Evolutionary conservation across 2,797 vertebrate species (phyloP).

Genomic region (Takifugu ocellatus): DNA sequence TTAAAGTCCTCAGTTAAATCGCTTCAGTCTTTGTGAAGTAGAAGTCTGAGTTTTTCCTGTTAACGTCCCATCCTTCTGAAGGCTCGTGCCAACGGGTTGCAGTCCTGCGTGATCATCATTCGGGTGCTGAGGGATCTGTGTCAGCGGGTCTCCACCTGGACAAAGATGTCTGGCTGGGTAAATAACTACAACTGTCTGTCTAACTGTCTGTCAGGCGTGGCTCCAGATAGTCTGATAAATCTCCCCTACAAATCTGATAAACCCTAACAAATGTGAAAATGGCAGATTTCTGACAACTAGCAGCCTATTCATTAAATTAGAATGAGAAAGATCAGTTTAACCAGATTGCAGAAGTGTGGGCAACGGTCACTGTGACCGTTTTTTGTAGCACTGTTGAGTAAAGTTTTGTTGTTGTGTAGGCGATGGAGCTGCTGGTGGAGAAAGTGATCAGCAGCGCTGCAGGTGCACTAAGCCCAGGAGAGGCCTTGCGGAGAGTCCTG

Average conservation of each 20-base stretch:
- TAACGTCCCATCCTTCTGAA: constrained; percentile 32
- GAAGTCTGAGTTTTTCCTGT: background rate
- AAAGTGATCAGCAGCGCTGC: constrained; percentile 76
- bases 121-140: constrained; percentile 82
- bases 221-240: too few species aligned
- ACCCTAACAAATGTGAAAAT: too few species aligned
- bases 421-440: constrained; percentile 79
- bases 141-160: constrained; percentile 82
- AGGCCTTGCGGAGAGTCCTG: constrained; percentile 75
- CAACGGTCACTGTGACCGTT: too few species aligned
- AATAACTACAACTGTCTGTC: constrained; percentile 24
- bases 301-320: too few species aligned
- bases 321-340: too few species aligned
- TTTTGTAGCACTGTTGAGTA: background rate
- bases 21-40: background rate
- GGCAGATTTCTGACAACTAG: too few species aligned
- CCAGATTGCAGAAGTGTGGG: too few species aligned
- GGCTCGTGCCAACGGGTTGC: constrained; percentile 84
- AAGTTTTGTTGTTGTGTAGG: constrained; percentile 49
- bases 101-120: constrained; percentile 85
- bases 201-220: too few species aligned
- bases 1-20: background rate
- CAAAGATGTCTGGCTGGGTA: constrained; percentile 82
- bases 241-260: too few species aligned
- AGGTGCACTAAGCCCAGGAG: constrained; percentile 72